These are phyloP conservation scores for Sus scrofa DNA, from an alignment of 2,113 vertebrate species.

Conservation along the genomic window T2T-Sscrofa CM000824.6:76090001-76090500, in stretches of 20 bases:
- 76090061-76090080: not conserved
- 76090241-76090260: not conserved
- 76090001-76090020: not conserved
- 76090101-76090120: too few species aligned
- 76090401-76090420: not conserved
- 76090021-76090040: not conserved
- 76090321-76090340: not conserved
- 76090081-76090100: not conserved
- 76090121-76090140: too few species aligned
- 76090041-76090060: not conserved
- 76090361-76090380: not conserved
- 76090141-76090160: too few species aligned
- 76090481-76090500: constrained; percentile 28
- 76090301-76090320: not conserved
- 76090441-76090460: not conserved
- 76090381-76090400: not conserved
- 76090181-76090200: too few species aligned
- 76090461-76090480: constrained; percentile 37
- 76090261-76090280: not conserved
- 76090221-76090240: not conserved
- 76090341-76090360: not conserved
- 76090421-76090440: not conserved
- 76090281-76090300: not conserved
- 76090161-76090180: too few species aligned
- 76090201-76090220: too few species aligned